Evolutionary conservation across 2,113 vertebrate species (phyloP).

Genomic region (Crotalus viridis): DNA sequence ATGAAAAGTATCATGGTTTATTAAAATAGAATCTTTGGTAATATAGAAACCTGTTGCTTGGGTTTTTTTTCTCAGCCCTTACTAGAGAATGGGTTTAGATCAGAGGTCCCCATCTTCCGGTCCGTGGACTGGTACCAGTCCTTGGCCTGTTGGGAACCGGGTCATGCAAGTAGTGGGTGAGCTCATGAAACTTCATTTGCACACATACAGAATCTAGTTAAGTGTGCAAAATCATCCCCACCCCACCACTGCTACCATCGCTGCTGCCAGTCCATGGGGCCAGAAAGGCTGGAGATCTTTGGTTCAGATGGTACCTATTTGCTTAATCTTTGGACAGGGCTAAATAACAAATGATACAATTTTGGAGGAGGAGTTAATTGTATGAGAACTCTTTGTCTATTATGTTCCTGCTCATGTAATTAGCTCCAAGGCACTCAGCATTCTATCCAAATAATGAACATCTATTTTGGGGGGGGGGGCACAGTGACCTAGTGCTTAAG

Average conservation of each 20-base stretch:
- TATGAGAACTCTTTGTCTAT: neutral
- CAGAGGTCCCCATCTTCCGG: neutral
- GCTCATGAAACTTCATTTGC: neutral
- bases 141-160: neutral
- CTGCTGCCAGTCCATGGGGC: neutral
- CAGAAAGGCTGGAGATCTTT: neutral
- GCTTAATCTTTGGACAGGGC: neutral
- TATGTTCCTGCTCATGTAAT: too few species aligned
- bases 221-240: neutral
- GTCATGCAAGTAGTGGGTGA: neutral
- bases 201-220: neutral
- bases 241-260: neutral
- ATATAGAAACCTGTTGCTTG: neutral
- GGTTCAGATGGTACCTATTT: neutral
- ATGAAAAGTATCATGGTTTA: neutral
- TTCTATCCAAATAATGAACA: neutral
- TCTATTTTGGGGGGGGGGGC: neutral
- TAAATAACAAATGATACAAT: neutral
- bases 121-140: neutral
- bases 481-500: neutral
- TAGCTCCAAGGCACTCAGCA: neutral
- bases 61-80: neutral
- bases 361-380: neutral
- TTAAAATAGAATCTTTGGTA: neutral
- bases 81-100: neutral